A percentile compares a stretch with the other conserved stretches of the same genome.
These are phyloP conservation scores for Netelia inedita DNA, from an alignment of 2,888 invertebrate genomes.

Conservation along the genomic window DNA sequence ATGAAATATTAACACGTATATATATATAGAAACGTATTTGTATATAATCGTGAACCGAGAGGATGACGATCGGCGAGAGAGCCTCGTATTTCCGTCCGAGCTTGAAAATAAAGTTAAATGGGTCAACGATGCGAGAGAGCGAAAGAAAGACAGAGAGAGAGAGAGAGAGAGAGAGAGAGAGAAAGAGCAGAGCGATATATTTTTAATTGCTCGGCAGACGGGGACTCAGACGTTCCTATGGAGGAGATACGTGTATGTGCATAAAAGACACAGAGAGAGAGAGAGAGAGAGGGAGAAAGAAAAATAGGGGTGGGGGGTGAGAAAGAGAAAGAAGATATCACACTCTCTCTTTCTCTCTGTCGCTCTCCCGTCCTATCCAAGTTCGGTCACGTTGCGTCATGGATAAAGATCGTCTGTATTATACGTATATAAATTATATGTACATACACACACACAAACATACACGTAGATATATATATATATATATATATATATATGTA, in stretches of 20 bases:
- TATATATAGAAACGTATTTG: conserved; percentile 19
- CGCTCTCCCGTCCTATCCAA: conserved; percentile 34
- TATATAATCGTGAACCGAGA: conserved; percentile 46
- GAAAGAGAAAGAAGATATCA: conserved; percentile 38
- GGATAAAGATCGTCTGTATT: conserved; percentile 51
- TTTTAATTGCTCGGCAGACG: conserved; percentile 82
- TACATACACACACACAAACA: not conserved
- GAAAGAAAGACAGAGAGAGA: conserved; percentile 23
- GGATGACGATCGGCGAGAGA: conserved; percentile 71
- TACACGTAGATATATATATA: not conserved
- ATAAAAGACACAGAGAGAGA: conserved; percentile 50
- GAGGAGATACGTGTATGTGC: conserved; percentile 49
- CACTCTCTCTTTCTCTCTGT: conserved; percentile 15
- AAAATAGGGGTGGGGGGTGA: conserved; percentile 31
- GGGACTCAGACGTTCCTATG: conserved; percentile 73
- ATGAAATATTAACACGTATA: not conserved
- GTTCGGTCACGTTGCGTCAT: conserved; percentile 54
- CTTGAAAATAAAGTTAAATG: conserved; percentile 80
- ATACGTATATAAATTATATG: not conserved
- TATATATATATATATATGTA: not conserved
- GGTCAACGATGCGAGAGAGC: conserved; percentile 70
- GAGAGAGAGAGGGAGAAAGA: conserved; percentile 56
- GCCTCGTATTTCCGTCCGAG: conserved; percentile 75
- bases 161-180: conserved; percentile 10
- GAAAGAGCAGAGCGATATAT: conserved; percentile 75